Evolutionary conservation across 2,113 vertebrate genomes (phyloP), one percentile per base, ranked within the genome.

Genomic region (Fulica atra): DNA sequence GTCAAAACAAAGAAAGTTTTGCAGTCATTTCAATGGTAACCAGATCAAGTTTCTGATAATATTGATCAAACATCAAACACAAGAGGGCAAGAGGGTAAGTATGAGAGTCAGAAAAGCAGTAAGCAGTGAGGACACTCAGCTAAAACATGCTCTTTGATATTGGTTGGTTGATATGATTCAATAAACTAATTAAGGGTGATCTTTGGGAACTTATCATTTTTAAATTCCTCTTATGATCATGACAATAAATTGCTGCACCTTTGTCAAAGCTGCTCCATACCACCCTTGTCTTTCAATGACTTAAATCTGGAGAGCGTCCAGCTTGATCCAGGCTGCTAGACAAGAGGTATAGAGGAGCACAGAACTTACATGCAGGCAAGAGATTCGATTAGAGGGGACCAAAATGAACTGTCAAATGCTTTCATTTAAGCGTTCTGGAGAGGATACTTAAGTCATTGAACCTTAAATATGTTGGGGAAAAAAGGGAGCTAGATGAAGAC

Each of bases 341-440:
- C 42, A 81, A 20, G 46, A 72, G 42, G 28, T 38, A 11, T 1
- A 2, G 36, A 64, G 42, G 3, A 74, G 26, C 63, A 72, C 20
- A 33, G 29, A 3, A 8, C 48, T 71, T 78, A 17, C 13, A 35
- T n/a, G n/a, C 42, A 68, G 72, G 24, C 16, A 71, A 80, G 38
- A 64, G 53, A 72, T 93, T 71, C 31, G 26, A 71, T 84, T 18
- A 24, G 82, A 90, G 73, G 57, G 31, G 33, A 31, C 38, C 40
- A 54, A 92, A 94, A 94, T 56, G 83, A 95, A 69, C 80, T 93
- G 90, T 94, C 93, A 92, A 28, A 86, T 31, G 60, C 46, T 59
- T 86, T 60, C 33, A 16, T 57, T 63, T 33, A 54, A 68, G 24
- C 23, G 38, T 28, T 76, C 76, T 92, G 82, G 38, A 77, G 61